Evolutionary conservation across 2,797 vertebrate genomes (phyloP).

Genomic region (Sebastes baramenuke): DNA sequence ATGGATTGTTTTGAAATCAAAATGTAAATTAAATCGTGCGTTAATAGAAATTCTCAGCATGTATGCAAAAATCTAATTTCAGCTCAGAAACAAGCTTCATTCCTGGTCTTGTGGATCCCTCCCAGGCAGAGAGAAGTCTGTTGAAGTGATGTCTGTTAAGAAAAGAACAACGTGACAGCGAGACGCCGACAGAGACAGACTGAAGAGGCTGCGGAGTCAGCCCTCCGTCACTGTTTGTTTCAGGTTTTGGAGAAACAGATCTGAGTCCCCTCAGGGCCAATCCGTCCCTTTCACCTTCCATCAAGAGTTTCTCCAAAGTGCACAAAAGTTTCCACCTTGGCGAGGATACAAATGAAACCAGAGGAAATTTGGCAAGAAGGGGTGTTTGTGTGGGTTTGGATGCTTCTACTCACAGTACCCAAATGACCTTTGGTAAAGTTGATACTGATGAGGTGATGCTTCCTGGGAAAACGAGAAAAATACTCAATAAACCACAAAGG

Average conservation of each 20-base stretch:
- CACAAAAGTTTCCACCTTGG: constrained; percentile 14
- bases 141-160: no score
- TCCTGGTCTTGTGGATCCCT: no score
- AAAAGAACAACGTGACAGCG: no score
- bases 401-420: background rate
- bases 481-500: background rate
- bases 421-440: constrained; percentile 16
- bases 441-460: constrained; percentile 4
- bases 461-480: no score
- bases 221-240: constrained; percentile 1
- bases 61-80: no score
- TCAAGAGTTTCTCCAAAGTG: constrained; percentile 31
- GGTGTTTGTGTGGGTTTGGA: constrained; percentile 24
- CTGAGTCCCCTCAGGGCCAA: background rate
- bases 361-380: constrained; percentile 10
- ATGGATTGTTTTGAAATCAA: no score
- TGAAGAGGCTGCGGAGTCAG: constrained; percentile 19
- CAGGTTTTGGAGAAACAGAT: constrained; percentile 35
- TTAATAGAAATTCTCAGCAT: no score
- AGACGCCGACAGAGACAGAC: background rate
- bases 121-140: no score
- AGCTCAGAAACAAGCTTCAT: no score
- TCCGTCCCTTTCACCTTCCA: constrained; percentile 40
- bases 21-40: no score
- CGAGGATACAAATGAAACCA: constrained; percentile 11